Base-by-base conservation (phyloP, 1,140 invertebrate genomes). In the Bombus sibiricus region DNA sequence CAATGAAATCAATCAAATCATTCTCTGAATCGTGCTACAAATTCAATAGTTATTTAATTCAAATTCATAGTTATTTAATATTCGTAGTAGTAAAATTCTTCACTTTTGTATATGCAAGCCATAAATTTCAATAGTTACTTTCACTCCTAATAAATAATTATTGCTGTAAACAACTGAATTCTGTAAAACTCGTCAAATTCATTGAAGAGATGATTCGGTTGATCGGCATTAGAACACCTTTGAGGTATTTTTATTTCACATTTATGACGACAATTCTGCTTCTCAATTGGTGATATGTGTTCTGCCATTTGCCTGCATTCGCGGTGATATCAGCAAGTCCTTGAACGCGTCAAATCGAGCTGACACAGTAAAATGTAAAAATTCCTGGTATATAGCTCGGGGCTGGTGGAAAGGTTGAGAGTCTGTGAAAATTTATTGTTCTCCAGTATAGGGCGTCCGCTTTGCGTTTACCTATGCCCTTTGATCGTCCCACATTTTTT, bases 301-400 rank as follows among this genome's bases (percentile, higher is more conserved):
- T 8, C 59, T 25, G 28, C 18, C 66, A 71, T 81, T 81, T 72
- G 59, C 18, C 25, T 18, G 2, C 41, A 22, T 47, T 32, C 3
- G 10, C 1, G 28, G 41, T 9, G 62, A 18, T 68, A 77, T 41
- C 74, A 28, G 34, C 81, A 15, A 77, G 28, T 77, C 62, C 74
- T 83, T 77, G 73, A 66, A 64, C 69, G 53, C n/a, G 47, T 73
- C 69, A 39, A 81, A 82, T 75, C 39, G 62, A 32, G 74, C 81
- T 76, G 81, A 83, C 43, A 25, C 34, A 32, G 43, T 83, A 39
- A 66, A 83, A 83, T 83, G 73, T 43, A 68, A 77, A 83, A 5
- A 43, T 37, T 13, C 1, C 39, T n/a, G 37, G 22, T 22, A 62
- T 62, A 62, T 10, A 9, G 32, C 22, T 34, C 41, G n/a, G 34